Conservation (phyloP, 30 jellyfish, hydroid and myxozoan species). For the Aurelia sp. region DNA sequence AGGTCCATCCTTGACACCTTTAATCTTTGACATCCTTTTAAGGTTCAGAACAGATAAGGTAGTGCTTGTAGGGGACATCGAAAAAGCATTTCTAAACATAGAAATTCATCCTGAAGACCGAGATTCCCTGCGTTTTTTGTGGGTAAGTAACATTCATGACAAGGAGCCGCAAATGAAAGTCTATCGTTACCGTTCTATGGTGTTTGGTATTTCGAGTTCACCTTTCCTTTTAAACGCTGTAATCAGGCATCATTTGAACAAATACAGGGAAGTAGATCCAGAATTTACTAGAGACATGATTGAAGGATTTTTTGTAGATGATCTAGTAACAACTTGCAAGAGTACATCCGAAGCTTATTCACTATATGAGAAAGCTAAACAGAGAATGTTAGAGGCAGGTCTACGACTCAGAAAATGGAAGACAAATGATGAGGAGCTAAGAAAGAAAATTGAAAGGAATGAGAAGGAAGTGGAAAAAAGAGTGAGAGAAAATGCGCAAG, state of each 20-base stretch:
- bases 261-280: conserved; percentile 15
- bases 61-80: too few relatives aligned
- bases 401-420: conserved; percentile 26
- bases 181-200: conserved; percentile 67
- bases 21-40: too few relatives aligned
- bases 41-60: too few relatives aligned
- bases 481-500: conserved; percentile 1
- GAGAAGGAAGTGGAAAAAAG: background rate
- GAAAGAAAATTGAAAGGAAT: too few relatives aligned
- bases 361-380: too few relatives aligned
- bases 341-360: too few relatives aligned
- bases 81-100: too few relatives aligned
- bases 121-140: too few relatives aligned
- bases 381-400: too few relatives aligned
- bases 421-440: conserved; percentile 22
- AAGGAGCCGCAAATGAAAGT: conserved; percentile 2
- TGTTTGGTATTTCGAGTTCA: conserved; percentile 67
- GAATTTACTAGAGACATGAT: conserved; percentile 37
- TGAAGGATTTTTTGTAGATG: conserved; percentile 56
- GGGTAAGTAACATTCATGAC: too few relatives aligned
- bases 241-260: conserved; percentile 42
- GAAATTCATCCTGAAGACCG: too few relatives aligned
- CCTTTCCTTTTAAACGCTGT: conserved; percentile 75
- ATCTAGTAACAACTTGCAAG: background rate
- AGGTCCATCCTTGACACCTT: too few relatives aligned